Percentiles rank a stretch among this genome's conserved stretches.
phyloP scores from a whole-genome alignment of 2,888 invertebrate species.

The Lithodes maja region DNA sequence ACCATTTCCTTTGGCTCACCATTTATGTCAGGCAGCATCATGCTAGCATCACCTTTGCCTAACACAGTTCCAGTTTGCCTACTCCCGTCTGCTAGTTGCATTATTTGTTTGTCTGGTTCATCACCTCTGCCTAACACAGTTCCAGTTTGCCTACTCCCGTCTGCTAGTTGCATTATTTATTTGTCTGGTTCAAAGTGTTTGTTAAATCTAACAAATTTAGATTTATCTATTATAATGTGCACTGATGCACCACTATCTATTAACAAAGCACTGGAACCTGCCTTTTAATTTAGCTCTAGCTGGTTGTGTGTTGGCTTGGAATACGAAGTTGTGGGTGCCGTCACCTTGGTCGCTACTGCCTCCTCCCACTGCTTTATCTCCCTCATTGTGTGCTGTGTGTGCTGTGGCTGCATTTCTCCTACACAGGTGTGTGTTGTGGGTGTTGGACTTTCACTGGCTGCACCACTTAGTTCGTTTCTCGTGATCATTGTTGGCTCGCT shows the following conservation, averaged over 20 bases:
- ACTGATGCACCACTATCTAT: constrained; percentile 37
- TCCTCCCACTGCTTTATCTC: not conserved
- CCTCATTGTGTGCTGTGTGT: not conserved
- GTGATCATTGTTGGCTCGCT: not conserved
- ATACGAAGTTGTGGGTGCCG: constrained; percentile 7
- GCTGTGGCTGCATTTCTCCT: constrained; percentile 19
- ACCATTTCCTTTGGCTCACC: not conserved
- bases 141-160: constrained; percentile 22
- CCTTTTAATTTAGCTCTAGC: not conserved
- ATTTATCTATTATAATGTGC: constrained; percentile 27
- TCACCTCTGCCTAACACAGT: constrained; percentile 31
- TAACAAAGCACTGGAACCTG: not conserved
- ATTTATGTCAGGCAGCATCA: constrained; percentile 28
- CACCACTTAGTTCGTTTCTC: constrained; percentile 16
- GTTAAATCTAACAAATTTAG: constrained; percentile 32
- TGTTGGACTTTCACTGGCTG: constrained; percentile 17
- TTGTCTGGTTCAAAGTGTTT: constrained; percentile 24
- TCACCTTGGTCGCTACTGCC: not conserved
- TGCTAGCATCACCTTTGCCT: not conserved
- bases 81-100: no score
- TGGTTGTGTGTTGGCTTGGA: constrained; percentile 11
- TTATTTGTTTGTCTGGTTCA: constrained; percentile 9
- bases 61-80: no score
- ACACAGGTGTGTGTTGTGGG: constrained; percentile 19
- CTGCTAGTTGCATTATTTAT: constrained; percentile 33